Base-by-base conservation (phyloP, 2,113 vertebrate species). In the Felis chaus region DNA sequence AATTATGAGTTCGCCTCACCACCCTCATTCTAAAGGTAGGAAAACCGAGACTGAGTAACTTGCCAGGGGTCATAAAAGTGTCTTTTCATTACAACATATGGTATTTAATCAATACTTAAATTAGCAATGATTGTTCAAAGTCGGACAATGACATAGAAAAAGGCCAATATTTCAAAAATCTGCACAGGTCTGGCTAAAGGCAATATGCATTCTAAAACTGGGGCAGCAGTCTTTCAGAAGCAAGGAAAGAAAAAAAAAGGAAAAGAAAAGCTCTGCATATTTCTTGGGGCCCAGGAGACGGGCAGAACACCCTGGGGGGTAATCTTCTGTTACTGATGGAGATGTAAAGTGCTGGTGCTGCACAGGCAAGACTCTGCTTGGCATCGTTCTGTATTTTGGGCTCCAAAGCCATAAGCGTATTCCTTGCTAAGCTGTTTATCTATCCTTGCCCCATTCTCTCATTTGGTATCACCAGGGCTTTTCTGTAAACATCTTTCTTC, bases 381-480 rank as follows among this genome's bases (percentile, higher is more conserved):
- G 87, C 79, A 90, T 63, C 91, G 79, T 33, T 95, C 76, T 21
- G 36, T 45, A 48, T 55, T 97, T 97, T 71, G 41, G 74, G 33
- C 4, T 97, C 63, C 74, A 13, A 76, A 31, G 69, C 31, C 12
- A n/a, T 48, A 96, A 93, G 9, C 16, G 39, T 95, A 93, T 10
- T 76, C 53, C 36, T 97, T 96, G 94, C 82, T 97, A 91, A 88
- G 80, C 89, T 89, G 12, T 91, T 98, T 92, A 53, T 89, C 96
- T 90, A 69, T 57, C 39, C 36, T 80, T 68, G 31, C 78, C 12
- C 76, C 73, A 73, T 21, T 97, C 19, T 82, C 63, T 87, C 41
- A 31, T 10, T 66, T 39, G 94, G 45, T 21, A 80, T 84, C 95
- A 86, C 31, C 12, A 21, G 55, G 69, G 55, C 39, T 87, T 96